Conservation (phyloP, 2,888 invertebrate species). For the Caenorhabditis afra region DNA sequence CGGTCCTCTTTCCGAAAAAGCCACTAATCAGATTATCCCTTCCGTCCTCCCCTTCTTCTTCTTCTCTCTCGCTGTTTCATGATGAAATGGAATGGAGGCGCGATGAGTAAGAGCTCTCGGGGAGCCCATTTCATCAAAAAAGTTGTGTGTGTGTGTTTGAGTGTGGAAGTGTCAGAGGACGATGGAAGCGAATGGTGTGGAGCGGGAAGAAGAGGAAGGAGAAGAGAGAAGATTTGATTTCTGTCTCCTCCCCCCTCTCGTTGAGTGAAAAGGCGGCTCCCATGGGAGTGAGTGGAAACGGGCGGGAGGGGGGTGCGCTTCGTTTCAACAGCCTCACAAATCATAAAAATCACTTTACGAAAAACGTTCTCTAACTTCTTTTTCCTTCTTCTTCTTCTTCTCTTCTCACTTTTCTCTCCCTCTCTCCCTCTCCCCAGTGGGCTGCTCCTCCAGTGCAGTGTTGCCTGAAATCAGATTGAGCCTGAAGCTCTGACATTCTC, state of each 20-base stretch:
- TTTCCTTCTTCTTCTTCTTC: not conserved
- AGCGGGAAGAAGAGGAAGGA: not conserved
- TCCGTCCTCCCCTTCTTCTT: too few species aligned
- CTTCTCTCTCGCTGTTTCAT: too few species aligned
- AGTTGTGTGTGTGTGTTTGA: too few species aligned
- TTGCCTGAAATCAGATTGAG: not conserved
- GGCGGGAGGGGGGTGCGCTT: not conserved
- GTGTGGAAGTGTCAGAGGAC: too few species aligned
- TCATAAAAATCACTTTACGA: conserved; percentile 50
- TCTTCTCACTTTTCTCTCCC: not conserved
- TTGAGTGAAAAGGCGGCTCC: too few species aligned
- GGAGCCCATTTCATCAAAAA: too few species aligned
- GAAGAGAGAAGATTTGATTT: conserved; percentile 27
- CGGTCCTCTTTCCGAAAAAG: too few species aligned
- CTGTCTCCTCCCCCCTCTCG: not conserved
- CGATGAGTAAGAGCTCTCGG: too few species aligned
- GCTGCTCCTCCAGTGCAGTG: not conserved
- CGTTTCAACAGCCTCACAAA: conserved; percentile 26
- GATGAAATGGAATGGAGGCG: too few species aligned
- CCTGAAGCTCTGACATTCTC: not conserved
- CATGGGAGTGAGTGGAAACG: too few species aligned
- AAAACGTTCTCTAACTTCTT: conserved; percentile 14
- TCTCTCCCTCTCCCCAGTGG: not conserved
- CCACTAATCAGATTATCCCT: too few species aligned
- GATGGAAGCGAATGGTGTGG: too few species aligned